Evolutionary conservation across 2,888 invertebrate species (phyloP).

Genomic region (Monopis laevigella): DNA sequence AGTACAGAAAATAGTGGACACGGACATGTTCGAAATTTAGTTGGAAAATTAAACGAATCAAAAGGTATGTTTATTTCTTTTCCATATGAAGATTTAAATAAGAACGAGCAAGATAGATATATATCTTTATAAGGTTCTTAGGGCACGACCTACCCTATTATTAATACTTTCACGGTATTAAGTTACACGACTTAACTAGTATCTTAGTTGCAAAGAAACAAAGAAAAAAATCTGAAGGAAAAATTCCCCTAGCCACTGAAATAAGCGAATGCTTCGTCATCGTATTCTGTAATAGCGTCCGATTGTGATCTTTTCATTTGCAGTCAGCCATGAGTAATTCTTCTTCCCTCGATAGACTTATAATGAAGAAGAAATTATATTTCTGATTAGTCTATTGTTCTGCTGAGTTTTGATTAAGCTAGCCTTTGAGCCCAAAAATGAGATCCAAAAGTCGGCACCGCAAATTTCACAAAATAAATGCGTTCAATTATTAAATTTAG

Average conservation of each 20-base stretch:
- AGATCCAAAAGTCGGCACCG: constrained; percentile 10
- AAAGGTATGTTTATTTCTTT: no score
- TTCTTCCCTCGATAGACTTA: constrained; percentile 38
- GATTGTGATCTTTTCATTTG: constrained; percentile 62
- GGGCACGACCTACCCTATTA: no score
- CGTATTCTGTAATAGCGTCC: constrained; percentile 35
- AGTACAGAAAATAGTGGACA: no score
- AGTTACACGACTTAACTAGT: constrained; percentile 6
- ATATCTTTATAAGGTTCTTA: no score
- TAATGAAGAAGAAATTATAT: constrained; percentile 53
- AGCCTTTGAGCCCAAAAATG: constrained; percentile 21
- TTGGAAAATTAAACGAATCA: no score
- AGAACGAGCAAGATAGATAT: no score
- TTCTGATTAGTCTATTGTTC: constrained; percentile 55
- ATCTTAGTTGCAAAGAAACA: constrained; percentile 4
- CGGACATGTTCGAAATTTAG: no score
- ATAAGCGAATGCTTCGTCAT: constrained; percentile 34
- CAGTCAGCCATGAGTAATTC: constrained; percentile 50
- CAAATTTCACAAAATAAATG: constrained; percentile 7
- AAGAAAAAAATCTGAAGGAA: constrained; percentile 19
- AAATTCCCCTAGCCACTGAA: constrained; percentile 21
- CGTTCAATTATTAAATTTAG: constrained; percentile 7
- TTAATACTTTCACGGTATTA: no score
- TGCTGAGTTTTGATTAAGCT: constrained; percentile 43
- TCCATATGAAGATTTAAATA: no score